These are phyloP conservation scores for Sphaerophoria taeniata DNA, from an alignment of 2,888 invertebrate species.

Conservation along the genomic window DNA sequence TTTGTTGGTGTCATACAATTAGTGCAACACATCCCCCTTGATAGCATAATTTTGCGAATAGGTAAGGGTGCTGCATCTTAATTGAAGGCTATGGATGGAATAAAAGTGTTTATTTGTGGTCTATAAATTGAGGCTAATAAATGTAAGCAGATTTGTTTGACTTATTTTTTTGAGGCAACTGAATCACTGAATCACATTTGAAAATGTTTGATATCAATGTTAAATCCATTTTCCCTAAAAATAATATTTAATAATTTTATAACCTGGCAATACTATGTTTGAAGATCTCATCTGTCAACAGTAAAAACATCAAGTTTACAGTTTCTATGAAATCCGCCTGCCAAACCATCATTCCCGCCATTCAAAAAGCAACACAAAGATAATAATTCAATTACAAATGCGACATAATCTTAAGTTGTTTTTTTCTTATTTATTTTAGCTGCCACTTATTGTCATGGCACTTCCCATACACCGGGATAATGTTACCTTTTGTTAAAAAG, in stretches of 20 bases:
- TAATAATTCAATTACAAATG: constrained; percentile 41
- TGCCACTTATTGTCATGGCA: constrained; percentile 29
- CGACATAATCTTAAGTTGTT: constrained; percentile 16
- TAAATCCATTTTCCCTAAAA: too few species aligned
- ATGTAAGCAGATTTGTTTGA: too few species aligned
- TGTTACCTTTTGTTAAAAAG: constrained; percentile 25
- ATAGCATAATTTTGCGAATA: too few species aligned
- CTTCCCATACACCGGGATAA: constrained; percentile 26
- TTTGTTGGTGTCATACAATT: too few species aligned
- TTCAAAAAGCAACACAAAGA: background rate
- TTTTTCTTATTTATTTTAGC: background rate
- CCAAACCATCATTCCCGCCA: constrained; percentile 23
- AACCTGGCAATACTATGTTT: background rate
- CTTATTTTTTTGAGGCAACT: too few species aligned
- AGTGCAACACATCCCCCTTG: too few species aligned
- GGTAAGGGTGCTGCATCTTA: too few species aligned
- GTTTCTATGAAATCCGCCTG: background rate
- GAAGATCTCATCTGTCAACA: background rate
- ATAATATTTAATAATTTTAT: background rate
- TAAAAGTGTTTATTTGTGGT: too few species aligned
- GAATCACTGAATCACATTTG: too few species aligned
- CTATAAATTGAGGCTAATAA: too few species aligned
- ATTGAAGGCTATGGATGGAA: too few species aligned
- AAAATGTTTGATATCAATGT: too few species aligned
- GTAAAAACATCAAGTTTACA: background rate